Evolutionary conservation across 2,888 invertebrate genomes (phyloP).

Genomic region (Pyrgus malvae): DNA sequence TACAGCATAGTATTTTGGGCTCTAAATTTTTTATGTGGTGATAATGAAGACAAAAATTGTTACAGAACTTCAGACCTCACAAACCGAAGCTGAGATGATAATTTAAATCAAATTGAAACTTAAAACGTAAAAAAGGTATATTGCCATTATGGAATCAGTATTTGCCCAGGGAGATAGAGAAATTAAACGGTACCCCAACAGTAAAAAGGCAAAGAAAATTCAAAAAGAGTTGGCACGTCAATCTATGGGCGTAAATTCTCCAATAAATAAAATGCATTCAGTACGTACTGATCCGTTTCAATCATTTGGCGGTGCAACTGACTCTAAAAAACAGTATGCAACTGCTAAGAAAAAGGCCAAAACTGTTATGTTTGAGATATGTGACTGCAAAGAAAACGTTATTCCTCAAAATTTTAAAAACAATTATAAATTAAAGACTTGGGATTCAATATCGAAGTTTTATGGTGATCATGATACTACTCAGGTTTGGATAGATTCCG

Average conservation of each 20-base stretch:
- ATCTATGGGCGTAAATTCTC: conserved; percentile 14
- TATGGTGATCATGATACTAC: conserved; percentile 33
- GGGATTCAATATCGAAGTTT: conserved; percentile 32
- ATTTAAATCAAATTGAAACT: too few relatives aligned
- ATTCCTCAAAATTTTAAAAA: background rate
- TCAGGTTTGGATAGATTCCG: conserved; percentile 24
- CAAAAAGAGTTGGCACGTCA: conserved; percentile 3
- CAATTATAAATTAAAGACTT: conserved; percentile 19
- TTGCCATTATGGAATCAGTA: conserved; percentile 1
- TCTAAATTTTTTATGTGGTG: too few relatives aligned
- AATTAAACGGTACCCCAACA: background rate
- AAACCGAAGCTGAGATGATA: too few relatives aligned
- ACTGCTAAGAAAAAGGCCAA: conserved; percentile 6
- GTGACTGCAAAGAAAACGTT: conserved; percentile 10
- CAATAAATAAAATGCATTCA: conserved; percentile 18
- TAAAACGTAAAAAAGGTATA: too few relatives aligned
- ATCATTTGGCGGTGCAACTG: background rate
- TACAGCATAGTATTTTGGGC: too few relatives aligned
- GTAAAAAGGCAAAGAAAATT: background rate
- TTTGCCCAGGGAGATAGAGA: background rate
- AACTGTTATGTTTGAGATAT: conserved; percentile 7
- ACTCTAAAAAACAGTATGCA: background rate
- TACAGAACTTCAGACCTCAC: too few relatives aligned
- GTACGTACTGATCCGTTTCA: background rate
- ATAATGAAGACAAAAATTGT: too few relatives aligned